Evolutionary conservation across 2,797 vertebrate genomes (phyloP), one percentile per base, ranked within the genome.

Genomic region (Tarsius wallacei): DNA sequence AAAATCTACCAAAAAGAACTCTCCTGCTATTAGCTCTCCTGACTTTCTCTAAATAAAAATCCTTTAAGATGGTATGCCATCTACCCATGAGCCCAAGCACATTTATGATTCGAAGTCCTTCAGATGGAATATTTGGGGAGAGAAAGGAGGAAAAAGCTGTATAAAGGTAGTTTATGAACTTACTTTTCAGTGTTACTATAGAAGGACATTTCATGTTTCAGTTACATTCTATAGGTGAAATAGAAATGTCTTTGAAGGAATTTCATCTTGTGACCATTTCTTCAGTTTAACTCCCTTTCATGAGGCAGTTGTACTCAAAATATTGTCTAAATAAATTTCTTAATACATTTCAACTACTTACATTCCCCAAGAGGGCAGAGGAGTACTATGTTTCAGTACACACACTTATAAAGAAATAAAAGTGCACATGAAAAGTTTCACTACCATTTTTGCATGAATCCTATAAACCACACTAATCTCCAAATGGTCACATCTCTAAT

Each of bases 1-100:
- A 61, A 97, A 97, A 61, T 96, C 95, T 94, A 93, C 53, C 93
- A 88, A 97, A 96, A 97, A 97, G 89, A 96, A 87, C 61, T 74
- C 70, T 61, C 77, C 53, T 24, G 88, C 81, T 73, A 91, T 71
- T 61, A 95, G 87, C 61, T 91, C 55, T 86, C 92, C 96, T 97
- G 91, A 94, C 91, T 82, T 83, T 82, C 61, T 87, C 78, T 91
- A 70, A 96, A 81, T 93, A 98, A 98, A 98, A 97, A 0, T 84
- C 68, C 64, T 97, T 70, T 97, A 74, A 66, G 82, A 59, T 36
- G 80, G 33, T 31, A 68, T 11, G 42, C 71, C 19, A 80, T 70
- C 59, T 42, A 61, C 7, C 53, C 22, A 42, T n/a, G 53, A 97
- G 73, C 64, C 90, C 80, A 36, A 57, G 53, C 15, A 59, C 49